Evolutionary conservation across 2,797 vertebrate species (phyloP).

Genomic region (Lindbergichthys nudifrons): DNA sequence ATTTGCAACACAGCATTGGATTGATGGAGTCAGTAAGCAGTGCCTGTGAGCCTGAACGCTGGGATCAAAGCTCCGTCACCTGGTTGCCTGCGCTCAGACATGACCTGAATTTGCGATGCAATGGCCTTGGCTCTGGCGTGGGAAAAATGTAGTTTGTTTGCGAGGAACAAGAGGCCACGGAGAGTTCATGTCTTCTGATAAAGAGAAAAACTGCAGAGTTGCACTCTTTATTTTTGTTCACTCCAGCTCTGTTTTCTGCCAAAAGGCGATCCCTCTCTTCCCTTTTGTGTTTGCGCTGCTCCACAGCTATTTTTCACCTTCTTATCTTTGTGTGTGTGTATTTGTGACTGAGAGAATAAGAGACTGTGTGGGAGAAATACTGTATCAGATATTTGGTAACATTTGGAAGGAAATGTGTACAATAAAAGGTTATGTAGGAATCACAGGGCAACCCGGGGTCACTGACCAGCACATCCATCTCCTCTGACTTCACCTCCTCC

Average conservation of each 20-base stretch:
- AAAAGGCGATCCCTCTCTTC: slow-evolving; percentile 49
- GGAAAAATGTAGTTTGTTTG: slow-evolving; percentile 59
- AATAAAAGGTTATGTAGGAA: slow-evolving; percentile 80
- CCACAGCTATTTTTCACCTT: slow-evolving; percentile 57
- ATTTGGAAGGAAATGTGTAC: slow-evolving; percentile 81
- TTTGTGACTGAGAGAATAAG: slow-evolving; percentile 16
- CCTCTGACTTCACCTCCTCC: slow-evolving; percentile 70
- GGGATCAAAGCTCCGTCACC: slow-evolving; percentile 27
- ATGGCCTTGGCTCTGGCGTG: slow-evolving; percentile 36
- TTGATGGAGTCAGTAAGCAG: not conserved
- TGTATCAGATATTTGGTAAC: slow-evolving; percentile 63
- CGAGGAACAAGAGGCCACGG: slow-evolving; percentile 52
- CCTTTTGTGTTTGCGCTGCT: slow-evolving; percentile 59
- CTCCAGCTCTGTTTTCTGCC: slow-evolving; percentile 35
- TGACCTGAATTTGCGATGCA: slow-evolving; percentile 51
- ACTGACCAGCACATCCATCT: slow-evolving; percentile 79
- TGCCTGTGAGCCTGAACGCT: slow-evolving; percentile 1
- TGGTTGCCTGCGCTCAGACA: slow-evolving; percentile 3
- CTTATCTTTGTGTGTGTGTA: slow-evolving; percentile 67
- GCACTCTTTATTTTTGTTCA: slow-evolving; percentile 70
- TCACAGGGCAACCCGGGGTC: slow-evolving; percentile 74
- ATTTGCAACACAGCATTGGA: not conserved
- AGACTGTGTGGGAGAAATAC: slow-evolving; percentile 44
- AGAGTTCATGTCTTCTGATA: slow-evolving; percentile 69
- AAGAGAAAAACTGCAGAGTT: slow-evolving; percentile 66